phyloP scores from a whole-genome alignment of 2,113 vertebrate species.

The Sardina pilchardus region DNA sequence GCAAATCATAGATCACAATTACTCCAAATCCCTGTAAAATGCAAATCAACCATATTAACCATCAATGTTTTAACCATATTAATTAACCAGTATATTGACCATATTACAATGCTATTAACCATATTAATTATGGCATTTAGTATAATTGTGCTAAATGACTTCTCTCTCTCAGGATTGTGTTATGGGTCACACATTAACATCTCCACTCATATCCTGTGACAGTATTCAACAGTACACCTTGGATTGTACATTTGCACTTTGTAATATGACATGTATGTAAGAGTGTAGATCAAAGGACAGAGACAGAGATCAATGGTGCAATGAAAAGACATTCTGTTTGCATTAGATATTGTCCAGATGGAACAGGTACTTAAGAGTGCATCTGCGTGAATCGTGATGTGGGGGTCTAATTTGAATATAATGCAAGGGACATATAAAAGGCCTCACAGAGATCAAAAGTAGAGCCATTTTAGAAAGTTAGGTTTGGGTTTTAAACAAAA shows the following conservation, averaged over 20 bases:
- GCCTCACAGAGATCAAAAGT: conserved; percentile 23
- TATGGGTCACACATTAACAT: background rate
- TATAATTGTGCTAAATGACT: background rate
- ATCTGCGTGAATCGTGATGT: conserved; percentile 30
- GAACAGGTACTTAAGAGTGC: background rate
- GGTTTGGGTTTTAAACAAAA: conserved; percentile 28
- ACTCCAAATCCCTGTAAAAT: background rate
- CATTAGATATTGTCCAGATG: background rate
- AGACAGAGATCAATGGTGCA: background rate
- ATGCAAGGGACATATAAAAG: conserved; percentile 10
- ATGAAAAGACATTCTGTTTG: background rate
- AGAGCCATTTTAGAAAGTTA: conserved; percentile 29
- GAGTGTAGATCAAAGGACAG: background rate
- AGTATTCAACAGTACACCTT: background rate
- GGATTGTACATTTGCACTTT: background rate
- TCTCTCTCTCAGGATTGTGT: background rate
- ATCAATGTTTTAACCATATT: too few relatives aligned
- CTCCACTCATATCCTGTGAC: background rate
- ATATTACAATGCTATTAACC: background rate
- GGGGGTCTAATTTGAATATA: conserved; percentile 23
- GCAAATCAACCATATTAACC: background rate
- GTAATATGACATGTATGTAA: background rate
- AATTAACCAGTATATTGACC: too few relatives aligned
- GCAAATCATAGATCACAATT: background rate
- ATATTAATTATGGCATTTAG: background rate